Base-by-base conservation (phyloP, 2,797 vertebrate genomes). In the Rhincodon typus region DNA sequence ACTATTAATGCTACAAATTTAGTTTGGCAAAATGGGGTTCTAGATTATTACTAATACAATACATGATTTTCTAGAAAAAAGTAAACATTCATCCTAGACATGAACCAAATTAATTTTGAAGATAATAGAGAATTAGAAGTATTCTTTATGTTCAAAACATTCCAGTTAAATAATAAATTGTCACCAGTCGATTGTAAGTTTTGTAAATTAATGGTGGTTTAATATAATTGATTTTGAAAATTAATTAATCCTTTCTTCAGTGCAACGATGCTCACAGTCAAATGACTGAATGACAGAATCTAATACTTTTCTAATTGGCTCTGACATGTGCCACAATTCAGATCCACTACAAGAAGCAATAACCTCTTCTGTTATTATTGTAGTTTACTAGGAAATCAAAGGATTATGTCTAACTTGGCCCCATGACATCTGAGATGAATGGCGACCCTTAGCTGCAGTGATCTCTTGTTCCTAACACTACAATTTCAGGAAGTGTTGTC, bases 401-500 rank as follows among this genome's bases (percentile, higher is more conserved):
- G 53, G 46, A 95, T 95, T 95, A 74, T 95, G 70, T 50, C 94
- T 95, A 77, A n/a, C 46, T 70, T 74, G 69, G 70, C 70, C 30
- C 62, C 94, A 57, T 95, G 94, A 95, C 94, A 95, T 57, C 74
- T 95, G 70, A 77, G 94, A 95, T 95, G 94, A 70, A 95, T 77
- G 70, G 94, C 57, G 94, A 95, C 69, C 69, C 50, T 34, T 95
- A 57, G 70, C 15, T 95, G 70, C 27, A 95, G 34, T 77, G 94
- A 95, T 95, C 94, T 95, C 94, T 95, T 95, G 70, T 95, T 95
- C 70, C 94, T 95, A 95, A 95, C 94, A 95, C 94, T 95, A 95
- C 94, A 95, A 77, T 70, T 95, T 95, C 94, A 95, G 94, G 94
- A 95, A 95, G 70, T 95, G 94, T 95, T 95, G 94, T 57, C 94